These are phyloP conservation scores for Greenwoodochromis staneri DNA, from an alignment of 2,113 vertebrate species.

Conservation along the genomic window DNA sequence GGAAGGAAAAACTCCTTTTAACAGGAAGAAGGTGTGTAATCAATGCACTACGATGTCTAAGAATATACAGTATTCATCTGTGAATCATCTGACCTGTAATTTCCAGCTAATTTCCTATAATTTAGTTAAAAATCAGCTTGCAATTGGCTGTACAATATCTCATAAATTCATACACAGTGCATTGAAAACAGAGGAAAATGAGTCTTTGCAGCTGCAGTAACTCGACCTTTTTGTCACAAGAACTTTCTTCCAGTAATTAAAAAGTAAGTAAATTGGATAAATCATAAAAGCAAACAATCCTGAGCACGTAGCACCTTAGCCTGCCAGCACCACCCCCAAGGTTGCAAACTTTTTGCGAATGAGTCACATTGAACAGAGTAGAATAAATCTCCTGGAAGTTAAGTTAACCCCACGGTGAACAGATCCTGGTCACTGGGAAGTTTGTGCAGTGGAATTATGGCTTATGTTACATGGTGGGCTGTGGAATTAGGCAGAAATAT, in stretches of 20 bases:
- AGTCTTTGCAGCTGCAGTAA: background rate
- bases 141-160: background rate
- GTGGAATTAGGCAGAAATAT: background rate
- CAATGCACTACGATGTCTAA: background rate
- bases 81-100: background rate
- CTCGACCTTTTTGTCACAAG: background rate
- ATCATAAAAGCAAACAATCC: background rate
- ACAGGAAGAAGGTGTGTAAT: background rate
- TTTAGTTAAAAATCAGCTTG: background rate
- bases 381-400: background rate
- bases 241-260: background rate
- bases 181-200: rapidly evolving
- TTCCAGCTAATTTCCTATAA: background rate
- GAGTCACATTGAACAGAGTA: background rate
- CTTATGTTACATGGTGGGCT: background rate
- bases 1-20: background rate
- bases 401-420: background rate
- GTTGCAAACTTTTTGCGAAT: background rate
- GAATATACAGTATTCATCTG: background rate
- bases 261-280: too few species aligned
- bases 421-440: background rate
- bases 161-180: background rate
- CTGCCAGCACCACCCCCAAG: background rate
- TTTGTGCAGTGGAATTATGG: background rate
- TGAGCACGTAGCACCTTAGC: background rate